These are phyloP conservation scores for Rousettus leschenaultii DNA, from an alignment of 2,113 vertebrate genomes.

Conservation along the genomic window DNA sequence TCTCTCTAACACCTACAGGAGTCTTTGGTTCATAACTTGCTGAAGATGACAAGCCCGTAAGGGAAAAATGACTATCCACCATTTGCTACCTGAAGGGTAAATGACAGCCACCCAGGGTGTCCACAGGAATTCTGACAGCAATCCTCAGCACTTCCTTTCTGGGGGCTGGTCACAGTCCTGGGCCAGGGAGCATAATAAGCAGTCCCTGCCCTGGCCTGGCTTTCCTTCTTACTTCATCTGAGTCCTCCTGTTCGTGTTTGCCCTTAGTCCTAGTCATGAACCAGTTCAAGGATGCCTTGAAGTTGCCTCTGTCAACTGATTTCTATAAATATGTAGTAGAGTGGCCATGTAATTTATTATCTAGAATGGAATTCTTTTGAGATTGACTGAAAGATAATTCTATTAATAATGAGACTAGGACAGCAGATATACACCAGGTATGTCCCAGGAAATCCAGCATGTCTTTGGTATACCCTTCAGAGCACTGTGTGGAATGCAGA, in stretches of 20 bases:
- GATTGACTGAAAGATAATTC: background rate
- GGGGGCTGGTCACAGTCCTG: no score
- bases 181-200: background rate
- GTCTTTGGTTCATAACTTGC: background rate
- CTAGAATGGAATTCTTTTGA: background rate
- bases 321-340: background rate
- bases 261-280: background rate
- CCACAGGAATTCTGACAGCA: background rate
- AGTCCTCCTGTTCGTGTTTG: background rate
- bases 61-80: background rate
- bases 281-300: background rate
- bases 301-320: background rate
- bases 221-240: background rate
- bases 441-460: background rate
- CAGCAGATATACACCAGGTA: background rate
- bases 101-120: background rate
- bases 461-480: background rate
- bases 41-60: background rate
- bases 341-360: background rate
- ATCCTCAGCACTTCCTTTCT: background rate
- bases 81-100: background rate
- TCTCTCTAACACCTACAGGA: background rate
- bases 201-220: background rate
- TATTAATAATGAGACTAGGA: background rate
- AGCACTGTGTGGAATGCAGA: rapidly evolving